Evolutionary conservation across 2,888 invertebrate genomes (phyloP).

Genomic region (Thalpophila matura): DNA sequence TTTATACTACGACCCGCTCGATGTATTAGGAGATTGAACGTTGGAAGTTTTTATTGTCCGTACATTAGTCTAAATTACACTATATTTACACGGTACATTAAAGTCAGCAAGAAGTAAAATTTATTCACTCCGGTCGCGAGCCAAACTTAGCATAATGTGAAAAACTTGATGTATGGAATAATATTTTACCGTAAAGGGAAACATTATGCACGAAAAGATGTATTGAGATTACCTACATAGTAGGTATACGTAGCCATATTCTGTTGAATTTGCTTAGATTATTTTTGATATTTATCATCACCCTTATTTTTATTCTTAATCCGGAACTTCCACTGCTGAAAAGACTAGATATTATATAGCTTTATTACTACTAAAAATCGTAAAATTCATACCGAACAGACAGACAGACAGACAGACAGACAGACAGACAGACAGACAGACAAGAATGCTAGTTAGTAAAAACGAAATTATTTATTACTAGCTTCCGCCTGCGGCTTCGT

Average conservation of each 20-base stretch:
- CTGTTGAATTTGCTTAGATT: neutral
- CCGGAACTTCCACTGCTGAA: no score
- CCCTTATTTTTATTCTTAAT: no score
- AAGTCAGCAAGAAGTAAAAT: slow-evolving; percentile 29
- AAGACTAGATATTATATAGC: no score
- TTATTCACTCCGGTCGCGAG: slow-evolving; percentile 29
- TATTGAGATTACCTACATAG: neutral
- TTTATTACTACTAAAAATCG: no score
- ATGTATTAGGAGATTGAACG: no score
- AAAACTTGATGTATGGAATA: slow-evolving; percentile 38
- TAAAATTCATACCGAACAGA: no score
- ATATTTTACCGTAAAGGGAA: slow-evolving; percentile 28
- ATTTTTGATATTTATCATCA: neutral
- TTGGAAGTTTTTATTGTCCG: slow-evolving; percentile 10
- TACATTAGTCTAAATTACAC: slow-evolving; percentile 41
- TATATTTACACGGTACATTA: slow-evolving; percentile 32
- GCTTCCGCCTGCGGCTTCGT: no score
- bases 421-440: no score
- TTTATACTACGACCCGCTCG: no score
- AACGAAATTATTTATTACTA: no score
- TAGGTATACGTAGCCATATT: neutral
- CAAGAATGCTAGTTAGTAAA: no score
- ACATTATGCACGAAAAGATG: neutral
- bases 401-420: no score
- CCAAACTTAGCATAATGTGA: slow-evolving; percentile 30